A percentile compares a stretch with the other conserved stretches of the same genome.
Conservation (phyloP, 1,140 invertebrate species). For the Dysdera silvatica region DNA sequence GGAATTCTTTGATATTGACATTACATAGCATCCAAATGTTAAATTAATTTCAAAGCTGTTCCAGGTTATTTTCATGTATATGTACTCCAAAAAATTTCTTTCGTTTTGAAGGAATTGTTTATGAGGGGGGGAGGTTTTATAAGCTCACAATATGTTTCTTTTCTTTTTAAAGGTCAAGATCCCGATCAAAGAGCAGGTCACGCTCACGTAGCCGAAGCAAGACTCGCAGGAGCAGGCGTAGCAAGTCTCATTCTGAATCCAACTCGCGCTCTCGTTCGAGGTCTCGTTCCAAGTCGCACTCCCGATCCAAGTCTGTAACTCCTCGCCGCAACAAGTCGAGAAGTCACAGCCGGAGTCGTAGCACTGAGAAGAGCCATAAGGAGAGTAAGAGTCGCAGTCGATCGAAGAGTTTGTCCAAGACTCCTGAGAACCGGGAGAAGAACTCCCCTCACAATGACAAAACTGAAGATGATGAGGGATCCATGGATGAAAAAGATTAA, state of each 20-base stretch:
- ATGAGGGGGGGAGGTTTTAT: too few relatives aligned
- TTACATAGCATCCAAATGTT: too few relatives aligned
- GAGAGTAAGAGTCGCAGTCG: conserved; percentile 20
- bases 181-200: conserved; percentile 42
- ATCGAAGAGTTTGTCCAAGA: conserved; percentile 28
- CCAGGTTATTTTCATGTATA: too few relatives aligned
- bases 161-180: too few relatives aligned
- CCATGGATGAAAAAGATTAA: too few relatives aligned
- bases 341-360: background rate
- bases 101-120: too few relatives aligned
- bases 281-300: conserved; percentile 36
- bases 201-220: conserved; percentile 33
- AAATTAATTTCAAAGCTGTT: too few relatives aligned
- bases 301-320: conserved; percentile 33
- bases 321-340: conserved; percentile 40
- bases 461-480: too few relatives aligned
- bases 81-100: too few relatives aligned
- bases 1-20: too few relatives aligned
- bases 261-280: conserved; percentile 40
- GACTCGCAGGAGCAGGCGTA: conserved; percentile 33
- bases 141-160: too few relatives aligned
- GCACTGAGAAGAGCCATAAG: background rate
- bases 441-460: too few relatives aligned
- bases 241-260: conserved; percentile 41
- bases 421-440: conserved; percentile 23